Conservation (phyloP, 2,888 invertebrate genomes). For the Morpho achilles region DNA sequence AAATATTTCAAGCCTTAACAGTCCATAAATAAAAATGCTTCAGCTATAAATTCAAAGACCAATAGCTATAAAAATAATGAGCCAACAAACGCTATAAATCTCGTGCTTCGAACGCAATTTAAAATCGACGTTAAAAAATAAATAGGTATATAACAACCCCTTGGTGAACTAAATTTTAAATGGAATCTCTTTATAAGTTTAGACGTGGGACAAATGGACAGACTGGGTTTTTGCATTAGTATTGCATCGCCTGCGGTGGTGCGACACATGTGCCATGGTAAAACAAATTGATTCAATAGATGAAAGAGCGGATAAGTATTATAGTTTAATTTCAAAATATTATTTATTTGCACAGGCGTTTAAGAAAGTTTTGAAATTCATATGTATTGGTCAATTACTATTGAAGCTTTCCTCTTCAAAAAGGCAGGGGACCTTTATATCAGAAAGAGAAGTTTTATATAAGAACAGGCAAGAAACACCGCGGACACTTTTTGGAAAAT, state of each 20-base stretch:
- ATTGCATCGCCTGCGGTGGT: slow-evolving; percentile 45
- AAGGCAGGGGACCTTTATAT: no score
- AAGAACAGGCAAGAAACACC: no score
- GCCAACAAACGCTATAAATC: slow-evolving; percentile 29
- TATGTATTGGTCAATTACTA: no score
- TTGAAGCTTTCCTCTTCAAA: no score
- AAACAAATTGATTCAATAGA: slow-evolving; percentile 33
- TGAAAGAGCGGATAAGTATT: background rate
- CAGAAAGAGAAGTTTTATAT: no score
- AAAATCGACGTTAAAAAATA: slow-evolving; percentile 31
- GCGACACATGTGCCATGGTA: slow-evolving; percentile 36
- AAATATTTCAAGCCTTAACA: slow-evolving; percentile 27
- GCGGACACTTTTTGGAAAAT: no score
- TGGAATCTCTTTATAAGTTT: slow-evolving; percentile 54
- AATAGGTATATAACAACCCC: slow-evolving; percentile 27
- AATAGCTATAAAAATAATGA: slow-evolving; percentile 32
- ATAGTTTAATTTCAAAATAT: no score
- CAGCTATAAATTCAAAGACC: slow-evolving; percentile 38
- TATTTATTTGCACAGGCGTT: no score
- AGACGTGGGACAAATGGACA: slow-evolving; percentile 54
- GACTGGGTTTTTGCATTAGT: slow-evolving; percentile 52
- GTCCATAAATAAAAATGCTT: slow-evolving; percentile 26
- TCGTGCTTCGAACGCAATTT: slow-evolving; percentile 28
- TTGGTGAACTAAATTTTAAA: slow-evolving; percentile 46
- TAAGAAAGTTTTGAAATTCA: no score